Evolutionary conservation across 2,113 vertebrate species (phyloP), one percentile per base, ranked within the genome.

Genomic region (Catagonus wagneri): DNA sequence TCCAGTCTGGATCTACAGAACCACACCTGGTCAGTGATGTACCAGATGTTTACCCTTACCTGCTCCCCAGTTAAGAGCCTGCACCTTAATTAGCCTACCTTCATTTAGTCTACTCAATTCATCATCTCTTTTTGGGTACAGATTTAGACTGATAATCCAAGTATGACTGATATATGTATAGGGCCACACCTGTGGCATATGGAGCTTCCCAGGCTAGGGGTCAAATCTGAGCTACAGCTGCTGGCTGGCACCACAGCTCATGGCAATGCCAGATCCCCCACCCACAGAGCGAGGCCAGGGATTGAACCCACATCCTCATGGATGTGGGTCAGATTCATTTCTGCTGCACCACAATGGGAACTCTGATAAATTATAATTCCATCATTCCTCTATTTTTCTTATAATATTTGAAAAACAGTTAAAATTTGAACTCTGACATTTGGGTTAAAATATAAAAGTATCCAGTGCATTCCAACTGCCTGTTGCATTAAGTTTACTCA

Each of bases 341-440:
- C 44, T 8, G 44, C 44, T 44, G 44, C 44, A 44, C 44, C 44
- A 44, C 44, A 44, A 44, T 44, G 44, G 44, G 44, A 44, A 44
- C 44, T 44, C 44, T 34, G 44, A 20, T 78, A 56, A 36, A 29
- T 50, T 23, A 66, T 60, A 16, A 66, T 52, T 76, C 89, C 39
- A 76, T 54, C 34, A 95, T 76, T 27, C 68, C 19, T 87, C 27
- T 83, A 32, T 61, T 80, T 87, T 65, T 78, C 54, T 85, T 81
- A 58, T 27, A 71, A 54, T 71, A 84, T 44, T 79, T 85, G 39
- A 85, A 84, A 84, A 63, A 78, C 54, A 84, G 76, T 83, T 95
- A 83, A 32, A 36, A 68, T 76, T 69, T 22, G 54, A 69, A 44
- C 52, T 68, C 58, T 78, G 27, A 83, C 44, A 63, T 91, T 79